Base-by-base conservation (phyloP, 2,113 vertebrate genomes). In the Protobothrops mucrosquamatus region DNA sequence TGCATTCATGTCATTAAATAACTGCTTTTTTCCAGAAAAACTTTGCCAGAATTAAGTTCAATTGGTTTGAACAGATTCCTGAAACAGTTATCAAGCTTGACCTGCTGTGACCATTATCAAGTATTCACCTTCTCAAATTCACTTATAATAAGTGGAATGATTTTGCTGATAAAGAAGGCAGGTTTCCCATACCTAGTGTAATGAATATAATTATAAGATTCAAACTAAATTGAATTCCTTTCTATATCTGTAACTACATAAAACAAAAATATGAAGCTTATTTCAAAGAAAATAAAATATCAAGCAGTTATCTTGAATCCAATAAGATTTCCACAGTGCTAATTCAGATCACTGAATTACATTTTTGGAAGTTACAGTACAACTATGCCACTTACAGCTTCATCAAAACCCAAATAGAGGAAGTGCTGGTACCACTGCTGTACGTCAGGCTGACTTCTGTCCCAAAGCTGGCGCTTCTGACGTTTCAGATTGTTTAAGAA, bases 401-500 rank as follows among this genome's bases (percentile, higher is more conserved):
- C 99, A 0, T 99, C 98, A 20, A 97, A 99, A 20, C 99, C 99
- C 98, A 99, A 97, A 95, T 98, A 98, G 92, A 99, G 99, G 92
- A 99, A 99, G 96, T 99, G 99, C 97, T 98, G 98, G 90, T 99
- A 99, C 99, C 99, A 99, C 95, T 99, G 99, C 97, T 99, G 99
- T 0, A 99, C 98, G 0, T 99, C 99, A 0, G 98, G 98, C 61
- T 98, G 98, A 43, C 97, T 98, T 1, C 98, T 98, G 93, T 99
- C 99, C 99, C 99, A 99, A 39, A 99, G 94, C 95, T 99, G 98
- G 64, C 99, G 98, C 94, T 97, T 98, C 95, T 97, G 97, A 55
- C 99, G 98, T 90, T 97, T 98, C 95, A 98, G 96, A 94, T 98
- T 97, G 29, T 96, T 96, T 55, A 99, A 97, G 95, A 99, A 99